Evolutionary conservation across 1,140 invertebrate species (phyloP).

Genomic region (Aphis gossypii): DNA sequence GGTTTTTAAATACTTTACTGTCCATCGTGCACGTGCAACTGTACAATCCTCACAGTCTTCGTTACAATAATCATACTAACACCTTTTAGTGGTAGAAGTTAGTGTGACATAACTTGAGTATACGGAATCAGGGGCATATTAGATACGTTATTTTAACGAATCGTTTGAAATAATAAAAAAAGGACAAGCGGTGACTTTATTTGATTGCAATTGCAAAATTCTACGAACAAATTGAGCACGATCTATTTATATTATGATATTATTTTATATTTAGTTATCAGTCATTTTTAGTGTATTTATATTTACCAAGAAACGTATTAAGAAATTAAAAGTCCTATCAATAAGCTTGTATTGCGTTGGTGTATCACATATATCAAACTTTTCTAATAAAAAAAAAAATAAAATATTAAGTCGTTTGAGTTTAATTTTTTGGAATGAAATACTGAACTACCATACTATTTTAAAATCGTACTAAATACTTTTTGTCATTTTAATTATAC

Average conservation of each 20-base stretch:
- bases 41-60: no score
- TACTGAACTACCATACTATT: not conserved
- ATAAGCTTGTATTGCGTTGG: not conserved
- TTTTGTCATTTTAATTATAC: slow-evolving; percentile 26
- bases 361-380: not conserved
- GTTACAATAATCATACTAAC: no score
- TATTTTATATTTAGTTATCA: not conserved
- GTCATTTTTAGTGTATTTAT: not conserved
- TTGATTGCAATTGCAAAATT: not conserved
- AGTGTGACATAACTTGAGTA: not conserved
- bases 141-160: not conserved
- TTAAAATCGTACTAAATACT: not conserved
- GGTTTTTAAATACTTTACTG: no score
- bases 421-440: not conserved
- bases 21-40: no score
- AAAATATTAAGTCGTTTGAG: not conserved
- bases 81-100: not conserved
- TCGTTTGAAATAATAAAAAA: not conserved
- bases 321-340: not conserved
- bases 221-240: not conserved
- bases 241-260: not conserved
- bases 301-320: not conserved
- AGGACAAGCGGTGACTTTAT: not conserved
- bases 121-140: not conserved
- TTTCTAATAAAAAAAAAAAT: not conserved